phyloP scores from a whole-genome alignment of 2,113 vertebrate genomes.

The Semicossyphus pulcher region DNA sequence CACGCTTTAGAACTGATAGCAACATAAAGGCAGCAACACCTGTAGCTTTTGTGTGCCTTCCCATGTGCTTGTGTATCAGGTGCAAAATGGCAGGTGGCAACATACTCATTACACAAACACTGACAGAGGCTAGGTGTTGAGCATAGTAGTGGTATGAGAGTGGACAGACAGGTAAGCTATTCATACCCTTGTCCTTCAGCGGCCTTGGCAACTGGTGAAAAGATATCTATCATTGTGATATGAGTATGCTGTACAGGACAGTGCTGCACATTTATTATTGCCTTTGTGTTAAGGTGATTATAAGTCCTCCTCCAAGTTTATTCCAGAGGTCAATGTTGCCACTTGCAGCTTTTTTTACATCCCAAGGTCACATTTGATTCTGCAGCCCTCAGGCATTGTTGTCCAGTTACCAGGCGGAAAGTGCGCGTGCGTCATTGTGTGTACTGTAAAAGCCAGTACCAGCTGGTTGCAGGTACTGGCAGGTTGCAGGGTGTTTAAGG shows the following conservation, averaged over 20 bases:
- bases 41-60: slow-evolving; percentile 44
- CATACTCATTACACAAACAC: not conserved
- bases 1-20: slow-evolving; percentile 17
- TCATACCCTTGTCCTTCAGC: not conserved
- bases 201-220: not conserved
- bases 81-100: not conserved
- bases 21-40: slow-evolving; percentile 15
- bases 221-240: not conserved
- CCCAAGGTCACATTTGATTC: slow-evolving; percentile 35
- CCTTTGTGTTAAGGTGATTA: too few relatives aligned
- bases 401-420: not conserved
- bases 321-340: slow-evolving; percentile 7
- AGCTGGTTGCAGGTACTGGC: slow-evolving; percentile 58
- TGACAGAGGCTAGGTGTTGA: not conserved
- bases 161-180: not conserved
- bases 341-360: slow-evolving; percentile 3
- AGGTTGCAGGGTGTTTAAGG: not conserved
- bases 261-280: not conserved
- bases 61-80: slow-evolving; percentile 19
- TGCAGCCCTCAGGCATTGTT: not conserved
- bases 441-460: slow-evolving; percentile 27
- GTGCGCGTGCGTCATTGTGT: not conserved
- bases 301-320: not conserved
- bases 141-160: not conserved
- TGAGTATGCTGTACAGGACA: not conserved